Evolutionary conservation across 2,113 vertebrate genomes (phyloP).

Genomic region (Vulpes ferrilata): DNA sequence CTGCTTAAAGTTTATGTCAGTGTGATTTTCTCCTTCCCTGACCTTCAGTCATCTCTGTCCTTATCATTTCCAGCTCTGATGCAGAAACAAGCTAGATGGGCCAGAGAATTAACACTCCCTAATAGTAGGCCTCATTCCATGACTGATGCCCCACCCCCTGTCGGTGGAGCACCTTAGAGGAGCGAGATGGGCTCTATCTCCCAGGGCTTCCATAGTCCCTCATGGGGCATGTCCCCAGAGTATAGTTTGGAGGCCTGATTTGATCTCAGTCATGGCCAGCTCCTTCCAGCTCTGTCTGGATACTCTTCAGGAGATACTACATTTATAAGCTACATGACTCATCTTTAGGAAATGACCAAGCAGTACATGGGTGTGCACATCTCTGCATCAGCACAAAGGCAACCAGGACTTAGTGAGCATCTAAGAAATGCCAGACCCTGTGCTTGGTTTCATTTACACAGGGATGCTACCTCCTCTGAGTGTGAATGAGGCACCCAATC

Average conservation of each 20-base stretch:
- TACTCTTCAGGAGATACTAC: not conserved
- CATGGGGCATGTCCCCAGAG: not conserved
- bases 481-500: not conserved
- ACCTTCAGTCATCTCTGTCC: not conserved
- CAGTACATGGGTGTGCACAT: not conserved
- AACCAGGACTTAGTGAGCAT: not conserved
- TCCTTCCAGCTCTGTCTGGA: not conserved
- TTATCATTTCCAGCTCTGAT: not conserved
- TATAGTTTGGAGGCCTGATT: not conserved
- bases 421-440: not conserved
- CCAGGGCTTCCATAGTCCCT: not conserved
- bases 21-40: not conserved
- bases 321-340: not conserved
- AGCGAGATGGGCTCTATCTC: not conserved
- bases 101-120: no score
- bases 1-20: not conserved
- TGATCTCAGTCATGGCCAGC: not conserved
- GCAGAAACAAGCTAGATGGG: not conserved
- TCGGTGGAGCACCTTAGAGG: not conserved
- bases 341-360: not conserved
- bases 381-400: not conserved
- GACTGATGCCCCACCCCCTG: no score
- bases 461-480: not conserved
- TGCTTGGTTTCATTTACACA: not conserved
- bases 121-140: not conserved